Percentiles rank a stretch among this genome's conserved stretches.
These are phyloP conservation scores for Plagodis dolabraria DNA, from an alignment of 2,888 invertebrate genomes.

Conservation along the genomic window DNA sequence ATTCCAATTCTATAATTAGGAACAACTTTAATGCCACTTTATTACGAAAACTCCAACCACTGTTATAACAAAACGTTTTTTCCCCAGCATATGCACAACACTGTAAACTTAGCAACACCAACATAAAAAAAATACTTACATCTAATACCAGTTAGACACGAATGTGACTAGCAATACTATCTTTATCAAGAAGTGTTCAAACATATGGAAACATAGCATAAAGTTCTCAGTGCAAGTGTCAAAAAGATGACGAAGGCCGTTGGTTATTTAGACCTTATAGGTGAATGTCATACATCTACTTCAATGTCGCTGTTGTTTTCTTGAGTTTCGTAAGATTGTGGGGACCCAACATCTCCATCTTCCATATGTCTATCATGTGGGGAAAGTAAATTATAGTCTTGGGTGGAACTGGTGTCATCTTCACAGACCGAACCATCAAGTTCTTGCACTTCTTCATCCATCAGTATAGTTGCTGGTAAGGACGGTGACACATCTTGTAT, in stretches of 20 bases:
- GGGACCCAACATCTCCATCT: conserved; percentile 47
- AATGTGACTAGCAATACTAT: conserved; percentile 58
- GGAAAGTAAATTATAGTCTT: conserved; percentile 48
- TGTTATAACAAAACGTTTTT: conserved; percentile 7
- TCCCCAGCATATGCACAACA: conserved; percentile 12
- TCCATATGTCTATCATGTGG: conserved; percentile 27
- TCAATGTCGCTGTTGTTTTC: conserved; percentile 73
- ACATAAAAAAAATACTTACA: conserved; percentile 40
- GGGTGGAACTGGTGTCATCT: conserved; percentile 70
- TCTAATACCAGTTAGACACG: conserved; percentile 55
- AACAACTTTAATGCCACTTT: conserved; percentile 10
- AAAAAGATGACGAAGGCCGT: conserved; percentile 32
- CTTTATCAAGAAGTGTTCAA: conserved; percentile 39
- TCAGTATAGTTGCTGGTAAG: conserved; percentile 81
- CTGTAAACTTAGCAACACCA: conserved; percentile 31
- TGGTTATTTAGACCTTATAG: conserved; percentile 59
- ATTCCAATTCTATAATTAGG: conserved; percentile 16
- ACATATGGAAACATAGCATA: conserved; percentile 32
- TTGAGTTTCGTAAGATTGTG: conserved; percentile 58
- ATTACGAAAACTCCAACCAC: background rate
- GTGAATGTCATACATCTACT: conserved; percentile 77
- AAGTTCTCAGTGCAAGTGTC: conserved; percentile 33
- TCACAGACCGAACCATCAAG: conserved; percentile 54
- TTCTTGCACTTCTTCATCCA: conserved; percentile 70
- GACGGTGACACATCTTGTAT: conserved; percentile 77